A percentile compares a stretch with the other conserved stretches of the same genome.
These are phyloP conservation scores for Echeneis naucrates DNA, from an alignment of 2,797 vertebrate species.

Conservation along the genomic window DNA sequence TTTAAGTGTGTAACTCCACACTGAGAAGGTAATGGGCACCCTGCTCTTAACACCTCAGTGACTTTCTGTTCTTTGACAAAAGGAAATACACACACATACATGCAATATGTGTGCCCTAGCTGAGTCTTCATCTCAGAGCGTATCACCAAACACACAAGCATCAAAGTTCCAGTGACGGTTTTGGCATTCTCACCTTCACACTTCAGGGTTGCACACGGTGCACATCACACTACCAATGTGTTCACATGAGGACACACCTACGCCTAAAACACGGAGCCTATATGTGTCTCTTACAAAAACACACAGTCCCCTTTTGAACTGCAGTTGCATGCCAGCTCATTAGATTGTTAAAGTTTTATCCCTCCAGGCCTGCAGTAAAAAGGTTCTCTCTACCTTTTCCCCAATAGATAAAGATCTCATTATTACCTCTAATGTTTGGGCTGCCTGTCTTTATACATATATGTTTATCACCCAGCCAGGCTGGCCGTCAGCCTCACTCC, in stretches of 20 bases:
- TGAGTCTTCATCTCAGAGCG: constrained; percentile 7
- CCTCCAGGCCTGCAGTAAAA: constrained; percentile 50
- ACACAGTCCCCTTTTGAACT: constrained; percentile 52
- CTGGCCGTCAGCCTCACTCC: constrained; percentile 52
- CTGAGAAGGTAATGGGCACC: constrained; percentile 70
- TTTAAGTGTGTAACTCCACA: constrained; percentile 72
- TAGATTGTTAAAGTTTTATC: constrained; percentile 48
- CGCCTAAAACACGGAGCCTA: constrained; percentile 13
- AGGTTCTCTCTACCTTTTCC: constrained; percentile 30
- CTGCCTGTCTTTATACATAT: constrained; percentile 23
- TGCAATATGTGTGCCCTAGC: constrained; percentile 5
- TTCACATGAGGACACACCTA: constrained; percentile 47
- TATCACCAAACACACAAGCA: constrained; percentile 30
- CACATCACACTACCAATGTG: constrained; percentile 28
- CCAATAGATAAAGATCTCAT: constrained; percentile 64
- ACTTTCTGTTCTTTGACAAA: constrained; percentile 57
- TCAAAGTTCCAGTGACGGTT: constrained; percentile 42
- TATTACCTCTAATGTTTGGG: constrained; percentile 51
- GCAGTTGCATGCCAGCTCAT: constrained; percentile 67
- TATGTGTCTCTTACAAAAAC: constrained; percentile 22
- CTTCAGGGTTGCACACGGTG: constrained; percentile 38
- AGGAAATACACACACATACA: constrained; percentile 30
- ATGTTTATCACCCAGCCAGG: constrained; percentile 41
- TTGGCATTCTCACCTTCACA: constrained; percentile 60
- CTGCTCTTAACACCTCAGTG: constrained; percentile 69